These are phyloP conservation scores for Pristionchus maxplancki DNA, from an alignment of 2,888 invertebrate species.

Conservation along the genomic window DNA sequence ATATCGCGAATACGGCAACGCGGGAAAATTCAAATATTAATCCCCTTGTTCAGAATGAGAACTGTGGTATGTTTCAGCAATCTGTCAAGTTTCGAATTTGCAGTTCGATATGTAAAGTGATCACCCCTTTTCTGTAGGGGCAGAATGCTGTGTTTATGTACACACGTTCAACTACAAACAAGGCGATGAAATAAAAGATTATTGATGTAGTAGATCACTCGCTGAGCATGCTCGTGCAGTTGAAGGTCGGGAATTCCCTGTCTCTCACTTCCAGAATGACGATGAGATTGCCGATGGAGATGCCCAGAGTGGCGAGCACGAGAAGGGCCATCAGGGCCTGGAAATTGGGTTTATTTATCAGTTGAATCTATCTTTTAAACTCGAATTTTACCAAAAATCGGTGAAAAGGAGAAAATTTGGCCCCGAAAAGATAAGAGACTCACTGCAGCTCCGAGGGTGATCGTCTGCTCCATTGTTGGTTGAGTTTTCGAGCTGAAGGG, in stretches of 20 bases:
- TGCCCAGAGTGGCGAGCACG: not conserved
- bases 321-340: not conserved
- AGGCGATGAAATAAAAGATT: not conserved
- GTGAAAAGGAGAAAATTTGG: not conserved
- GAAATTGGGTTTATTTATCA: too few relatives aligned
- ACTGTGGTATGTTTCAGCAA: too few relatives aligned
- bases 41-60: too few relatives aligned
- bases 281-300: not conserved
- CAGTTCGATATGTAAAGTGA: too few relatives aligned
- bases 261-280: not conserved
- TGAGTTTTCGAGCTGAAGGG: not conserved
- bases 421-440: not conserved
- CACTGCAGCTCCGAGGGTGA: not conserved
- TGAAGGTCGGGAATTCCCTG: not conserved
- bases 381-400: too few relatives aligned
- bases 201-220: not conserved
- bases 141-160: too few relatives aligned
- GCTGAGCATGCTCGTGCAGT: not conserved
- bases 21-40: too few relatives aligned
- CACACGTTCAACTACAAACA: not conserved
- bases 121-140: too few relatives aligned
- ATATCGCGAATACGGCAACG: too few relatives aligned
- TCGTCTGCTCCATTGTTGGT: not conserved
- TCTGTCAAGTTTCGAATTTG: not conserved
- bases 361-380: too few relatives aligned